A percentile compares a stretch with the other conserved stretches of the same genome.
These are phyloP conservation scores for Philaenus spumarius DNA, from an alignment of 1,140 invertebrate genomes.

Conservation along the genomic window DNA sequence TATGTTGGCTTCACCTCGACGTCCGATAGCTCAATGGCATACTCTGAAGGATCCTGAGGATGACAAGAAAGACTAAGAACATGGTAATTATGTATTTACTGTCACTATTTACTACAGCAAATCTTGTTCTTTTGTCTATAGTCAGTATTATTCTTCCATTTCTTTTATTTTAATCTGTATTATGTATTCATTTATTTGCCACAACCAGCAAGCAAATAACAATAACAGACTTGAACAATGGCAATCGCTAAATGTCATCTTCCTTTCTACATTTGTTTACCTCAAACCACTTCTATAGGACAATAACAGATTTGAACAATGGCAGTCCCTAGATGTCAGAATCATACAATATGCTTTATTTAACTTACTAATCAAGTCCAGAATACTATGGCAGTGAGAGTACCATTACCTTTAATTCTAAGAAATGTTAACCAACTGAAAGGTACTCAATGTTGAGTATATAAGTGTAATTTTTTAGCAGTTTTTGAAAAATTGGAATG, in stretches of 20 bases:
- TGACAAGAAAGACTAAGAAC: constrained; percentile 76
- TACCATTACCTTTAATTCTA: too few species aligned
- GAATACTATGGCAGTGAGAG: too few species aligned
- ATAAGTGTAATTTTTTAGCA: too few species aligned
- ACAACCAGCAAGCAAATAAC: neutral
- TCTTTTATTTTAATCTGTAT: neutral
- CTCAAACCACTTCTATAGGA: too few species aligned
- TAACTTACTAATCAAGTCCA: too few species aligned
- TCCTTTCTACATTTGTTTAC: neutral
- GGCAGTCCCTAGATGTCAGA: too few species aligned
- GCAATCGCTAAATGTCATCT: neutral
- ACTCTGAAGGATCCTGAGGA: constrained; percentile 96
- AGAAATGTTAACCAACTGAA: too few species aligned
- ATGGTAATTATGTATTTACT: neutral
- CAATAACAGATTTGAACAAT: too few species aligned
- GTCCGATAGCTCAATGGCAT: constrained; percentile 99
- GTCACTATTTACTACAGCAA: neutral
- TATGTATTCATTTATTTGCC: neutral
- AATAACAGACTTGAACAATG: neutral
- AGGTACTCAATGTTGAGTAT: too few species aligned
- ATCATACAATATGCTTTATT: too few species aligned
- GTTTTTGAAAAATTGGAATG: too few species aligned
- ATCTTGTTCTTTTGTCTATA: neutral
- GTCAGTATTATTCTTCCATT: neutral
- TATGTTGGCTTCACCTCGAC: constrained; percentile 94